Evolutionary conservation across 2,113 vertebrate genomes (phyloP), one percentile per base, ranked within the genome.

Genomic region (Montifringilla adamsi): DNA sequence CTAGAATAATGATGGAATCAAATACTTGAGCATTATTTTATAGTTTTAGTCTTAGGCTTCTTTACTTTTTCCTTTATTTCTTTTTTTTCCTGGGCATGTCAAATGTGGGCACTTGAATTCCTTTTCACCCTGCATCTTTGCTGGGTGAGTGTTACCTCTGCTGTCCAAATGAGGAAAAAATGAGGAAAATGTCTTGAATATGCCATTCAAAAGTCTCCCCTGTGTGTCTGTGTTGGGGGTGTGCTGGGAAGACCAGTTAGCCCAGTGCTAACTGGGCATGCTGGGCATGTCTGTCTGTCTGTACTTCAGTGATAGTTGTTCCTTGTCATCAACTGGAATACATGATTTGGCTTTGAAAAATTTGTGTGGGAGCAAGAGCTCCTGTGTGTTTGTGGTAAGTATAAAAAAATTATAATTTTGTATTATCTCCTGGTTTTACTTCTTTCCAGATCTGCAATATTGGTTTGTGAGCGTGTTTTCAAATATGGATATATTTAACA

Each of bases 211-310:
- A 47, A 78, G 63, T 41, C n/a, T 74, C 15, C 9, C 23, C 23
- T 0, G 0, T 3, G 12, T 64, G 43, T 49, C n/a, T 1, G 1
- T 22, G 15, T 46, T 75, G 67, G 20, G 30, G n/a, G 1, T 70
- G 2, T 68, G 35, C 22, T 92, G 44, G 10, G 14, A 21, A 50
- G 11, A n/a, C 15, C 21, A 47, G 41, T 30, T 33, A 94, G 28
- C n/a, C 46, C 64, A 21, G 56, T 46, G 63, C 41, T 79, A 56
- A 35, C 27, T 35, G 72, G 47, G 37, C 37, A 37, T 37, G 37
- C 37, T 58, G 49, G 72, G 59, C 21, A 16, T 2, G 0, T 39
- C 50, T 35, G 33, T 74, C 85, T 28, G 4, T 10, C 64, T 56
- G 76, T 43, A 37, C n/a, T 75, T 55, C 9, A 41, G 50, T 30